phyloP scores from a whole-genome alignment of 2,113 vertebrate genomes.

The Tyto alba region DNA sequence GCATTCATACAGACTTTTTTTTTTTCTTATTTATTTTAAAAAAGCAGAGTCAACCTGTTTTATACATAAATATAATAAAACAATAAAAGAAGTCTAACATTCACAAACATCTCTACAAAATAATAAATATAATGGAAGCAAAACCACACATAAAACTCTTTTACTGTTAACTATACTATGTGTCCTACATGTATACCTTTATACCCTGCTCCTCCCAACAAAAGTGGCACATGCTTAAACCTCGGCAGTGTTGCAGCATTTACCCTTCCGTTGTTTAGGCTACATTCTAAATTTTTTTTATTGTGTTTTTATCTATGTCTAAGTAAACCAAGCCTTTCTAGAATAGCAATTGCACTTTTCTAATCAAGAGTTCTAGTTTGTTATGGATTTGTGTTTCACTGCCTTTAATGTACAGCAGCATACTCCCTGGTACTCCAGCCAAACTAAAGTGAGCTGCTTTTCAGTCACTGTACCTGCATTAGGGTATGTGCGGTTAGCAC shows the following conservation, averaged over 20 bases:
- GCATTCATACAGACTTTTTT: constrained; percentile 76
- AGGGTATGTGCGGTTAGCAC: not conserved
- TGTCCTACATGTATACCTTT: constrained; percentile 52
- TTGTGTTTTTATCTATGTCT: constrained; percentile 6
- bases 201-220: constrained; percentile 68
- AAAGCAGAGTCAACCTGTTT: constrained; percentile 75
- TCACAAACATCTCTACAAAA: constrained; percentile 78
- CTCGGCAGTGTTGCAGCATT: not conserved
- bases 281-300: not conserved
- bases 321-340: constrained; percentile 33
- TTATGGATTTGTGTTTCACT: not conserved
- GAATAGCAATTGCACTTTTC: constrained; percentile 58
- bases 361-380: constrained; percentile 26
- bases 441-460: not conserved
- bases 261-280: constrained; percentile 27
- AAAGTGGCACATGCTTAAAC: constrained; percentile 48
- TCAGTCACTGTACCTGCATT: not conserved
- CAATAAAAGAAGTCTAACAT: constrained; percentile 72
- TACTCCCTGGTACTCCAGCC: not conserved
- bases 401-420: constrained; percentile 15
- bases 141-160: constrained; percentile 60
- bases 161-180: constrained; percentile 44
- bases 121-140: constrained; percentile 78
- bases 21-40: constrained; percentile 81
- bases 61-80: constrained; percentile 80